Percentiles rank a stretch among this genome's conserved stretches.
Evolutionary conservation across 2,888 invertebrate species (phyloP).

Genomic region (Pterobdella sp.): DNA sequence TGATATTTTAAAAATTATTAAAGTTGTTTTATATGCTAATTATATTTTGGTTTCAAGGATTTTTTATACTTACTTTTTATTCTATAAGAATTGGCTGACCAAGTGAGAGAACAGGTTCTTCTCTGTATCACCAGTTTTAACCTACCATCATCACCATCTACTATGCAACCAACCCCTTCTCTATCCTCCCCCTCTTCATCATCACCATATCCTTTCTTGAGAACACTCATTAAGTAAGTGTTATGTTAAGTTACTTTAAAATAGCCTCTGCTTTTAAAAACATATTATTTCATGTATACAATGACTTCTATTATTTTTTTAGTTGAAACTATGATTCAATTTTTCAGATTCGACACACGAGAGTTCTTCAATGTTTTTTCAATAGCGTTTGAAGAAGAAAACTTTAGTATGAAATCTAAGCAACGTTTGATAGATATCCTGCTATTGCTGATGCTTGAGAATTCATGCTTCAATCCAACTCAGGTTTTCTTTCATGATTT

Average conservation of each 20-base stretch:
- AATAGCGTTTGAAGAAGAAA: constrained; percentile 72
- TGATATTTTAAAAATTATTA: background rate
- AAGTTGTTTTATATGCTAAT: background rate
- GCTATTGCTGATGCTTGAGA: constrained; percentile 63
- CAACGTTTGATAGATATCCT: constrained; percentile 72
- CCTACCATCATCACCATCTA: constrained; percentile 35
- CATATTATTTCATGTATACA: background rate
- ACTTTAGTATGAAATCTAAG: constrained; percentile 62
- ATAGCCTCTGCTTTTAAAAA: background rate
- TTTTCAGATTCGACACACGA: constrained; percentile 68
- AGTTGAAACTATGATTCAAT: background rate
- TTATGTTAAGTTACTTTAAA: background rate
- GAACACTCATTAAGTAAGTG: constrained; percentile 13
- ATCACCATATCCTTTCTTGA: constrained; percentile 15
- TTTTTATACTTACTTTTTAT: constrained; percentile 74
- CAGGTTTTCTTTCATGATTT: constrained; percentile 17
- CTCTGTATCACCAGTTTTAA: constrained; percentile 34
- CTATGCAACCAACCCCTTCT: background rate
- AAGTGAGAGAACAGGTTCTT: constrained; percentile 68
- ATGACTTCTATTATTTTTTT: background rate
- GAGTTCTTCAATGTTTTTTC: constrained; percentile 78
- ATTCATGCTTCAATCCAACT: constrained; percentile 57
- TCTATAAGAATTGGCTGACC: constrained; percentile 58
- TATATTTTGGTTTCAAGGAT: background rate
- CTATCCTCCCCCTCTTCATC: background rate